These are phyloP conservation scores for Sinodicranocentrus sp. DNA, from an alignment of 2,888 invertebrate species.

Conservation along the genomic window DNA sequence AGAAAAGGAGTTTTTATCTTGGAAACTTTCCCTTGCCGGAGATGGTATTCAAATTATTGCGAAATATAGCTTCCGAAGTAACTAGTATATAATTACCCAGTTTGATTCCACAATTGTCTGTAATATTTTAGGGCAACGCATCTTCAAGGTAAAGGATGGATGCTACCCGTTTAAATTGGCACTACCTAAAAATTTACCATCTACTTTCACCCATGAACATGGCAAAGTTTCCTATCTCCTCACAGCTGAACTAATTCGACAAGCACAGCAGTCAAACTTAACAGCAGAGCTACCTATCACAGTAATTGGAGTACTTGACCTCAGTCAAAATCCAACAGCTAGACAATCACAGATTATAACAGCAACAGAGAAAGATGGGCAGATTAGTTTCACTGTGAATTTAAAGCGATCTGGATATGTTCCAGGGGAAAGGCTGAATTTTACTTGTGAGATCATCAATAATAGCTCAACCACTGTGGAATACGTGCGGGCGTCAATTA, in stretches of 20 bases:
- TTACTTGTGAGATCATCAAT: constrained; percentile 38
- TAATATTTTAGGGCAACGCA: too few species aligned
- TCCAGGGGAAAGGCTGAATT: constrained; percentile 46
- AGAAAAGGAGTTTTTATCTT: too few species aligned
- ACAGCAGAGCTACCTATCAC: too few species aligned
- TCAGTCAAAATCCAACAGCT: not conserved
- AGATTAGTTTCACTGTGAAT: constrained; percentile 26
- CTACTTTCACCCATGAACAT: constrained; percentile 87
- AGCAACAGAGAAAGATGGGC: constrained; percentile 33
- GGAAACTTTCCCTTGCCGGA: too few species aligned
- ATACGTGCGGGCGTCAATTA: not conserved
- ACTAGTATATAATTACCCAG: too few species aligned
- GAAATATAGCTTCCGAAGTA: too few species aligned
- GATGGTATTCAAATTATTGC: too few species aligned
- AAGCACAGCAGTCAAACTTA: constrained; percentile 83
- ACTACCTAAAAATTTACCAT: constrained; percentile 86
- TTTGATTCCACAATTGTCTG: too few species aligned
- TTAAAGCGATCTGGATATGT: constrained; percentile 33
- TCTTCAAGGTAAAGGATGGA: constrained; percentile 9
- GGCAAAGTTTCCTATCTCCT: constrained; percentile 89
- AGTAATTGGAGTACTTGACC: too few species aligned
- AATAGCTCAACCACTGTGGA: constrained; percentile 37
- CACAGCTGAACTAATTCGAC: constrained; percentile 88
- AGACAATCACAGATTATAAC: not conserved
- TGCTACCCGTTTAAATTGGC: constrained; percentile 89